Evolutionary conservation across 92 coral and sea anemone genomes (phyloP), one percentile per base, ranked within the genome.

Genomic region (Muricea muricata): DNA sequence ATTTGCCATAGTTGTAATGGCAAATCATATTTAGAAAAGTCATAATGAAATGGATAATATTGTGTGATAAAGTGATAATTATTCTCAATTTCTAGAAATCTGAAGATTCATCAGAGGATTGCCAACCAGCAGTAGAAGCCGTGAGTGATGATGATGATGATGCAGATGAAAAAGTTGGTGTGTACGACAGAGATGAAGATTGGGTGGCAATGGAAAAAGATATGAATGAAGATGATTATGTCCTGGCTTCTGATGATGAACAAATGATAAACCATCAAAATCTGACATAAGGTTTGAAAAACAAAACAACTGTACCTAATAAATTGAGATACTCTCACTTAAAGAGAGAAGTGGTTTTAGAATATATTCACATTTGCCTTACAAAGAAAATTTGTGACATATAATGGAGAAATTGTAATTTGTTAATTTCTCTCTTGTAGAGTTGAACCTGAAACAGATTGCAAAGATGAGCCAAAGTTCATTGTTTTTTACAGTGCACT

Each of bases 81-180:
- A 42, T 73, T 17, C 79, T 46, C 79, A 73, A 73, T 73, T 73
- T 68, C 31, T 73, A 73, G 79, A 73, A 73, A 39, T 70, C 76
- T 70, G 76, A 70, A 9, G 23, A 70, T 70, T 23, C 21, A 70
- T 70, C 77, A 70, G 77, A 70, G 52, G 77, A 70, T 65, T 70
- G 41, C 77, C 47, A 70, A 35, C 54, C 4, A 70, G 7, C 54
- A 70, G 24, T 55, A 24, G 15, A 11, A 35, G 10, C 50, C 33
- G 29, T 33, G 52, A 67, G 52, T 4, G 13, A 7, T 24, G 66
- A 50, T 14, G n/a, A 37, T 73, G 32, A 42, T n/a, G 79, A 73
- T 39, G 28, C 8, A 48, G 66, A 75, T 6, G 66, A 75, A 21
- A 39, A 67, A 18, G 75, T 18, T 69, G 23, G 52, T 69, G 75